These are phyloP conservation scores for Sinocyclocheilus maitianheensis DNA, from an alignment of 2,113 vertebrate species.

Conservation along the genomic window DNA sequence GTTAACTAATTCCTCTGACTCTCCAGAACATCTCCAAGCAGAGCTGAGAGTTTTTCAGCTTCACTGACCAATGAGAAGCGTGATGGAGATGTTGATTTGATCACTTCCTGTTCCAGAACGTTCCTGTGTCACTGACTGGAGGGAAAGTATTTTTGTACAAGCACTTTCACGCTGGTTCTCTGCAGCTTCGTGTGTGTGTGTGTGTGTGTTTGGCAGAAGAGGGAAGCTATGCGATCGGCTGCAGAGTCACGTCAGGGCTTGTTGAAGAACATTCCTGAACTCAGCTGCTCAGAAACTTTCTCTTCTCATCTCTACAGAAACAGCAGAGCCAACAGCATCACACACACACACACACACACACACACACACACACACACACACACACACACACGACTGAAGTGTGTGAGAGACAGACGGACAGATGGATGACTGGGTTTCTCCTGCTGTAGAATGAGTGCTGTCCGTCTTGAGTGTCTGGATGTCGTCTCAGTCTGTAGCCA, in stretches of 20 bases:
- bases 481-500: not conserved
- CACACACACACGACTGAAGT: no score
- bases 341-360: not conserved
- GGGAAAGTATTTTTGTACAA: not conserved
- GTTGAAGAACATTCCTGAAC: slow-evolving; percentile 57
- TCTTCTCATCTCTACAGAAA: slow-evolving; percentile 17
- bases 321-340: slow-evolving; percentile 5
- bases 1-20: not conserved
- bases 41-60: not conserved
- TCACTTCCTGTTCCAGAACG: not conserved
- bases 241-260: slow-evolving; percentile 50
- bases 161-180: not conserved
- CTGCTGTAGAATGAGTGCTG: not conserved
- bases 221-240: slow-evolving; percentile 29
- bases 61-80: not conserved
- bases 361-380: not conserved
- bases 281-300: slow-evolving; percentile 55
- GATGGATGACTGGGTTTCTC: not conserved
- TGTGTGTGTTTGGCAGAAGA: slow-evolving; percentile 35
- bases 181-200: not conserved
- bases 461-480: not conserved
- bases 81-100: not conserved
- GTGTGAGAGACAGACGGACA: no score
- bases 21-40: not conserved
- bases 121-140: not conserved